Percentiles rank a stretch among this genome's conserved stretches.
Evolutionary conservation across 37 sponge, comb jelly and placozoan genomes (phyloP).

Genomic region (Axinella damicornis): DNA sequence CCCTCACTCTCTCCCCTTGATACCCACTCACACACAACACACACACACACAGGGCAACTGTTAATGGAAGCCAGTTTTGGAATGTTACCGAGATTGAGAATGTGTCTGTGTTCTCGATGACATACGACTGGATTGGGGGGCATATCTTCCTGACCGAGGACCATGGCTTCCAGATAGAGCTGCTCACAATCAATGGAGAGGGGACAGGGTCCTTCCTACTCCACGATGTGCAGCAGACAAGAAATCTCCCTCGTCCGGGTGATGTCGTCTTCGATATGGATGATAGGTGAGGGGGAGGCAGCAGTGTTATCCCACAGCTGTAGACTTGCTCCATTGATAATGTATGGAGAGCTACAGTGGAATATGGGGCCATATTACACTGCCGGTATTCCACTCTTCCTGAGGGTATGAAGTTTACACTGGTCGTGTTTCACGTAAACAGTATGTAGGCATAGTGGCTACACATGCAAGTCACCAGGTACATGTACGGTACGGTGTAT

Average conservation of each 20-base stretch:
- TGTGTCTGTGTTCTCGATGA: constrained; percentile 30
- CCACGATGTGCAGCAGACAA: not conserved
- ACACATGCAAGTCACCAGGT: too few species aligned
- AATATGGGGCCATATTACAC: too few species aligned
- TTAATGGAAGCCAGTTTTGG: not conserved
- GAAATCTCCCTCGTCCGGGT: not conserved
- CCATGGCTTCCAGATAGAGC: constrained; percentile 30
- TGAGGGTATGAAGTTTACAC: too few species aligned
- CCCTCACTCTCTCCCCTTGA: too few species aligned
- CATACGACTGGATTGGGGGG: constrained; percentile 48
- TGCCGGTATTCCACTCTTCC: too few species aligned
- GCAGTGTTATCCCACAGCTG: too few species aligned
- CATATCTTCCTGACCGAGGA: constrained; percentile 38
- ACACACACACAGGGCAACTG: not conserved
- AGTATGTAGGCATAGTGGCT: too few species aligned
- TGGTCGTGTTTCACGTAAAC: too few species aligned
- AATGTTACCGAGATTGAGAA: not conserved
- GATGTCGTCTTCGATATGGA: constrained; percentile 25
- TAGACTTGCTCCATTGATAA: too few species aligned
- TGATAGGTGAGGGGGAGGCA: constrained; percentile 20
- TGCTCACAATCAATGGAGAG: constrained; percentile 18
- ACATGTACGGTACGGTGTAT: too few species aligned
- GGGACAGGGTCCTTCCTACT: constrained; percentile 8
- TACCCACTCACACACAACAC: too few species aligned
- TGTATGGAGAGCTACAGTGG: too few species aligned